phyloP scores from a whole-genome alignment of 2,888 invertebrate species.

The Tuberolachnus salignus region DNA sequence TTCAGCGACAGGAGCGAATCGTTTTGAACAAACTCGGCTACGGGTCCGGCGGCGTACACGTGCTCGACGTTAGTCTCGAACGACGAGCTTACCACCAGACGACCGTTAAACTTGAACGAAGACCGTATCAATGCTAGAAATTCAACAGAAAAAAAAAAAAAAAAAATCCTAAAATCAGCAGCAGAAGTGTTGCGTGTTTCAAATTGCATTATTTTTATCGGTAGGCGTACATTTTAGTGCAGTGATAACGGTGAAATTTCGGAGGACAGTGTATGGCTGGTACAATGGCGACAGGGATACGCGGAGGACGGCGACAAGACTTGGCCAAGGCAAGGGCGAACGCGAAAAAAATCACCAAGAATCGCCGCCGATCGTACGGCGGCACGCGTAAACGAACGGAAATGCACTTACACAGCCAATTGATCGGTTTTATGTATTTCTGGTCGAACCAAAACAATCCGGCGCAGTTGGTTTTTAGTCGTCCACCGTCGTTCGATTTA shows the following conservation, averaged over 20 bases:
- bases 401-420: conserved; percentile 11
- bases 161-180: background rate
- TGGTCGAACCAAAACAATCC: conserved; percentile 45
- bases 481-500: background rate
- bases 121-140: conserved; percentile 12
- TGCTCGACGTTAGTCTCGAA: conserved; percentile 71
- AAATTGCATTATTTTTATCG: too few species aligned
- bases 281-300: background rate
- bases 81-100: conserved; percentile 69
- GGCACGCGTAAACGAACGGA: too few species aligned
- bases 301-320: background rate
- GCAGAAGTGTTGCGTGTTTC: too few species aligned
- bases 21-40: conserved; percentile 62
- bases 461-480: background rate
- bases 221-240: background rate
- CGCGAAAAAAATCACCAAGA: too few species aligned
- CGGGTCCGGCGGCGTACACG: conserved; percentile 72
- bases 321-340: too few species aligned
- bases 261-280: background rate
- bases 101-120: conserved; percentile 64
- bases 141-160: background rate
- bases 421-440: background rate
- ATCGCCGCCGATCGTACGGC: too few species aligned
- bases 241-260: background rate
- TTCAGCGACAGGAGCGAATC: background rate